Conservation (phyloP, 2,113 vertebrate genomes). For the Pseudorasbora parva region DNA sequence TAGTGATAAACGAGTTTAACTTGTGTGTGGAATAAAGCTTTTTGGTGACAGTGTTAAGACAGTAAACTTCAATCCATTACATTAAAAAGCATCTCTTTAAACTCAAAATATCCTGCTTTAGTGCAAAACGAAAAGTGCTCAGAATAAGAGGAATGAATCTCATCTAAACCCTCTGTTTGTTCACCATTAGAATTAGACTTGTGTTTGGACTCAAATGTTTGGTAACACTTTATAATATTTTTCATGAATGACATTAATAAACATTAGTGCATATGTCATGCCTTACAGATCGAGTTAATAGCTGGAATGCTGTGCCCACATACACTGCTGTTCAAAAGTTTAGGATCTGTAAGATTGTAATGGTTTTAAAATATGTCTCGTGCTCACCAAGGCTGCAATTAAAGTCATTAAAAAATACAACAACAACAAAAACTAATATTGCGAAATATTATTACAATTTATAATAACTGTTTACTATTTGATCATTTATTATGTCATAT, state of each 20-base stretch:
- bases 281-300: not conserved
- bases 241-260: not conserved
- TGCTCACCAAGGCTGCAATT: too few relatives aligned
- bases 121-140: not conserved
- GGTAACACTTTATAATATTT: not conserved
- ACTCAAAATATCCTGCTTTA: not conserved
- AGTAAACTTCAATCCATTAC: not conserved
- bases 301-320: not conserved
- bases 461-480: too few relatives aligned
- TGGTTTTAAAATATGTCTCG: too few relatives aligned
- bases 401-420: too few relatives aligned
- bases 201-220: not conserved
- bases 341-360: too few relatives aligned
- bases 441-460: too few relatives aligned
- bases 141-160: not conserved
- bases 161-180: not conserved
- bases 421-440: too few relatives aligned
- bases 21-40: not conserved
- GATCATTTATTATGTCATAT: too few relatives aligned
- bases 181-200: not conserved
- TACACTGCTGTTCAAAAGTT: too few relatives aligned
- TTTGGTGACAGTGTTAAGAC: constrained; percentile 1
- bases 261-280: not conserved
- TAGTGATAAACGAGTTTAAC: not conserved
- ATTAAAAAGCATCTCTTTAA: not conserved